These are phyloP conservation scores for Drosophila prosaltans DNA, from an alignment of 1,140 invertebrate genomes.

Conservation along the genomic window DNA sequence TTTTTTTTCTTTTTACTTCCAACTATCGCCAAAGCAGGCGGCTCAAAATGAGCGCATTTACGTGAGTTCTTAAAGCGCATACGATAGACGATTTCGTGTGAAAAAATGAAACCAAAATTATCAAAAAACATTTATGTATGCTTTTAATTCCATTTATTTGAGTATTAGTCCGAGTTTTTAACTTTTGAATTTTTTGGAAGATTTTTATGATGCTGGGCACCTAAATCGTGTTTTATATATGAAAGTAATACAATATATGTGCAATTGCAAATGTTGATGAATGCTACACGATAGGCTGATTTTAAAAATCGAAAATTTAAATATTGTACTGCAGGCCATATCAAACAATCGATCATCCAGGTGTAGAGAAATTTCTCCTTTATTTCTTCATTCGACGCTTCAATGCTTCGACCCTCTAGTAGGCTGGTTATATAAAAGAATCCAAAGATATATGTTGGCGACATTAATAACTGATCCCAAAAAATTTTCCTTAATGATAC, in stretches of 20 bases:
- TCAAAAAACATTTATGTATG: no score
- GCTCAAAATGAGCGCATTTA: not conserved
- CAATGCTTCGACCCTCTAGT: constrained; percentile 20
- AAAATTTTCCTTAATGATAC: constrained; percentile 21
- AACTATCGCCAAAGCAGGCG: not conserved
- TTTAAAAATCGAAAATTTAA: constrained; percentile 36
- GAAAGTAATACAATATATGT: constrained; percentile 31
- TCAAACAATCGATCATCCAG: constrained; percentile 30
- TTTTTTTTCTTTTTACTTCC: not conserved
- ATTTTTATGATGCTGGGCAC: not conserved
- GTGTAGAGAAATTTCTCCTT: constrained; percentile 27
- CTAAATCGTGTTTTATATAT: constrained; percentile 33
- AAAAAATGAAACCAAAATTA: no score
- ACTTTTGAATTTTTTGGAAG: not conserved
- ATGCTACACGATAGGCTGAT: constrained; percentile 24
- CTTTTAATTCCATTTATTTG: not conserved
- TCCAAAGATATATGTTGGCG: constrained; percentile 30
- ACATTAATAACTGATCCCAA: constrained; percentile 40
- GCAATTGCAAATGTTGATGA: constrained; percentile 35
- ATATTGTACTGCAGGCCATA: constrained; percentile 35
- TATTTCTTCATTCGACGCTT: constrained; percentile 21
- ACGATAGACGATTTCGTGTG: no score
- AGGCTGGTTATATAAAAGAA: constrained; percentile 34
- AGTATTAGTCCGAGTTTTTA: not conserved
- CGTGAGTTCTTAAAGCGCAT: not conserved